phyloP scores from a whole-genome alignment of 2,888 invertebrate genomes.

The Nudaria mundana region DNA sequence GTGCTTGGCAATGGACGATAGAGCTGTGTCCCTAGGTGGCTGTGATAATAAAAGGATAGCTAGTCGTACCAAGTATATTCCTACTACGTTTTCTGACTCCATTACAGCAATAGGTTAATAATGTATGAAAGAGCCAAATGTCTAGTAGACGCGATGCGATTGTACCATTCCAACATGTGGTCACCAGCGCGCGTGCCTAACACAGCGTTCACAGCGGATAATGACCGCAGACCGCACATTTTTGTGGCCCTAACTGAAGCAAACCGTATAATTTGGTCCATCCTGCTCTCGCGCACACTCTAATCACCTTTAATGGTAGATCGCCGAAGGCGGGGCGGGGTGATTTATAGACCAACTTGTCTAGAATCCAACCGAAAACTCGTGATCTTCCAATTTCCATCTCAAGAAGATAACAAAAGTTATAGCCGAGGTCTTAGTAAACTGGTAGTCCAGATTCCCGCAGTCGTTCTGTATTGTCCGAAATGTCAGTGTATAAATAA shows the following conservation, averaged over 20 bases:
- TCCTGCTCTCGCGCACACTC: slow-evolving; percentile 59
- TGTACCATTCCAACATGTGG: slow-evolving; percentile 25
- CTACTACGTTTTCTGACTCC: too few species aligned
- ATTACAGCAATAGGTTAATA: background rate
- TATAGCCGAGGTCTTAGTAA: slow-evolving; percentile 12
- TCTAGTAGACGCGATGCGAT: slow-evolving; percentile 3
- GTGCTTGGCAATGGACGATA: too few species aligned
- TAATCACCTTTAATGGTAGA: slow-evolving; percentile 67
- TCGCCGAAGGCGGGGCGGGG: slow-evolving; percentile 47
- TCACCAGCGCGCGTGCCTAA: slow-evolving; percentile 39
- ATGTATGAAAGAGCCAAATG: background rate
- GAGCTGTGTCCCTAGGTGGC: too few species aligned
- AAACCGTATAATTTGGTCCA: slow-evolving; percentile 70
- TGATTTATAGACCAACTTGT: slow-evolving; percentile 57
- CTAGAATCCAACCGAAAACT: slow-evolving; percentile 36
- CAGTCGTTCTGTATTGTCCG: slow-evolving; percentile 10
- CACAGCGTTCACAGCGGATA: slow-evolving; percentile 41
- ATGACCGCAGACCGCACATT: slow-evolving; percentile 64
- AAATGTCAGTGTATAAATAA: slow-evolving; percentile 29
- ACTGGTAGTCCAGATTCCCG: slow-evolving; percentile 14
- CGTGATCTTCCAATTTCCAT: slow-evolving; percentile 20
- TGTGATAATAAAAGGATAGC: too few species aligned
- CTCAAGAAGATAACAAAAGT: slow-evolving; percentile 12
- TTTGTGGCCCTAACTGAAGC: slow-evolving; percentile 48
- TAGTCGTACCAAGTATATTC: too few species aligned